Evolutionary conservation across 2,888 invertebrate genomes (phyloP).

Genomic region (Trachelus tabidus): DNA sequence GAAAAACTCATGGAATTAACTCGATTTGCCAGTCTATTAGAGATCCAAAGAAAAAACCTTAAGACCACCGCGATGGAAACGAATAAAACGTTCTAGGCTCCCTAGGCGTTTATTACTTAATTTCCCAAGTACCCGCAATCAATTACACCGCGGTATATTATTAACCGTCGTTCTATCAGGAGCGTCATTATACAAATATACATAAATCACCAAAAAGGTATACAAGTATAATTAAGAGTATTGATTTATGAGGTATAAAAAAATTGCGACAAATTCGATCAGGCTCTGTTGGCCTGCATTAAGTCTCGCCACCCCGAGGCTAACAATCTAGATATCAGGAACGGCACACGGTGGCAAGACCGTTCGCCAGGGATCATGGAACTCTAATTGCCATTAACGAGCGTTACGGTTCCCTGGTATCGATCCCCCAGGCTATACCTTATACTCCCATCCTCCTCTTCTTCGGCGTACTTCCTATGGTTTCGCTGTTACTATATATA

Average conservation of each 20-base stretch:
- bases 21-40: constrained; percentile 35
- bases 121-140: constrained; percentile 18
- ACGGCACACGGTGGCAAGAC: neutral
- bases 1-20: constrained; percentile 16
- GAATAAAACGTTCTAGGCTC: constrained; percentile 6
- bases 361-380: neutral
- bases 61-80: constrained; percentile 6
- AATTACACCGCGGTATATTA: neutral
- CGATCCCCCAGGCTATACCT: neutral
- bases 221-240: neutral
- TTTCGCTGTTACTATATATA: neutral
- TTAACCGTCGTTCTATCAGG: neutral
- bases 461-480: neutral
- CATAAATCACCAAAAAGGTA: neutral
- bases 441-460: neutral
- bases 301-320: neutral
- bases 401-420: neutral
- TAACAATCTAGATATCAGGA: neutral
- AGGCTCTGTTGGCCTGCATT: neutral
- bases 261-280: neutral
- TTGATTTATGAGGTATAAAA: neutral
- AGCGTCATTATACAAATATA: neutral
- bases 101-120: constrained; percentile 7
- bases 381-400: neutral
- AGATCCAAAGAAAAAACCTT: constrained; percentile 17